Percentiles rank a stretch among this genome's conserved stretches.
Evolutionary conservation across 2,797 vertebrate genomes (phyloP).

Genomic region (Coreius guichenoti): DNA sequence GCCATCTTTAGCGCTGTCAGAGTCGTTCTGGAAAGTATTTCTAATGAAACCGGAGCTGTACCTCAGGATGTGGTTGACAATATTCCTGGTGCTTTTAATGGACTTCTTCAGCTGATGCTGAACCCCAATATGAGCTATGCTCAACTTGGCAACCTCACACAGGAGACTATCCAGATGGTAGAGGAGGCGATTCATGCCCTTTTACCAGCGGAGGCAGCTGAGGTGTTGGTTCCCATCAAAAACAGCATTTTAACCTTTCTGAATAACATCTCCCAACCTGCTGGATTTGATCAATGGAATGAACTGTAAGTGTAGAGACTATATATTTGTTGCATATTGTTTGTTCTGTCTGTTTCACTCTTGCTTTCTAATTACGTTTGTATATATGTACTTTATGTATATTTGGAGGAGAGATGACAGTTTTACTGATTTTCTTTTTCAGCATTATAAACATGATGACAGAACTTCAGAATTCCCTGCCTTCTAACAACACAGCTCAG

Average conservation of each 20-base stretch:
- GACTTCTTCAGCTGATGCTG: constrained; percentile 10
- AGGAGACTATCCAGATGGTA: constrained; percentile 26
- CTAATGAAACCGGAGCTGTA: neutral
- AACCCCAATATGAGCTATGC: neutral
- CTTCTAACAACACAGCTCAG: constrained; percentile 66
- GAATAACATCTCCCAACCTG: neutral
- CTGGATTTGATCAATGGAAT: constrained; percentile 23
- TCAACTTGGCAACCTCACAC: constrained; percentile 18
- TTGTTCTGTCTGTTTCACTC: neutral
- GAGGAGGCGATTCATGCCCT: neutral
- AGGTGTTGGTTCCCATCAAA: constrained; percentile 21
- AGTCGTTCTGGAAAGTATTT: neutral
- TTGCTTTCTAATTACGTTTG: neutral
- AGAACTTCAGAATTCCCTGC: constrained; percentile 65
- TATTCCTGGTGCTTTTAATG: neutral
- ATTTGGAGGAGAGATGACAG: neutral
- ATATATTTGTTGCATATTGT: neutral
- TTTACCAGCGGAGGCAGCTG: neutral
- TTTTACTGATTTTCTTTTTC: neutral
- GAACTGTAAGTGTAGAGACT: constrained; percentile 8
- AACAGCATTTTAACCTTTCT: constrained; percentile 7
- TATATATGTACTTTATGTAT: neutral
- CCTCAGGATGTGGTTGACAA: constrained; percentile 1
- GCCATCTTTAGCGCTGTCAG: neutral
- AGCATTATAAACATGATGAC: constrained; percentile 74